Conservation (phyloP, 2,888 invertebrate genomes). For the Clepsis dumicolana region DNA sequence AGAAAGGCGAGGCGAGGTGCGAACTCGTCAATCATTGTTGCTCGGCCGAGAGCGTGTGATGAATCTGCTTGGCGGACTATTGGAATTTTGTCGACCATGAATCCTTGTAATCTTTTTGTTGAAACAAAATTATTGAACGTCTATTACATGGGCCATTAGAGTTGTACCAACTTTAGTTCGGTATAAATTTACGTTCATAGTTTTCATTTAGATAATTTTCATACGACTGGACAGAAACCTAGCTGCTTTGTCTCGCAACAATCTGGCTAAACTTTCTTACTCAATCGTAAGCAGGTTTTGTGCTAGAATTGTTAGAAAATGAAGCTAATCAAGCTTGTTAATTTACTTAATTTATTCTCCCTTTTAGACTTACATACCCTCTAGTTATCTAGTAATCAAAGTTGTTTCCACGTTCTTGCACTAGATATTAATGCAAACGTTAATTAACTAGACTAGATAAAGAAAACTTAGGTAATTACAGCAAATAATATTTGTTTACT, state of each 20-base stretch:
- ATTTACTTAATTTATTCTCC: neutral
- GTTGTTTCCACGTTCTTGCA: neutral
- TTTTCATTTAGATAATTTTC: too few relatives aligned
- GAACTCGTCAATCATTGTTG: conserved; percentile 85
- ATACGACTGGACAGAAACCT: too few relatives aligned
- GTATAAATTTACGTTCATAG: neutral
- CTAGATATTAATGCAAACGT: neutral
- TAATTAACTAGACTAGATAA: conserved; percentile 14
- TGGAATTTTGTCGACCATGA: conserved; percentile 67
- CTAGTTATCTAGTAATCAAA: neutral
- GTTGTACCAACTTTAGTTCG: neutral
- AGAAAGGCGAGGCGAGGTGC: conserved; percentile 80
- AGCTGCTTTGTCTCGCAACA: too few relatives aligned
- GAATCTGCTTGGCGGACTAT: conserved; percentile 71
- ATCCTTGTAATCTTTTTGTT: conserved; percentile 58
- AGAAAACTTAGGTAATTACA: conserved; percentile 1
- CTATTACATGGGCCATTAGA: conserved; percentile 2
- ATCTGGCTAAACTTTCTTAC: too few relatives aligned
- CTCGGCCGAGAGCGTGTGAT: conserved; percentile 66
- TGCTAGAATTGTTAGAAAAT: too few relatives aligned
- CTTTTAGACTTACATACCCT: neutral
- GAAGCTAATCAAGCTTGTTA: too few relatives aligned
- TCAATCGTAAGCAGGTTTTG: too few relatives aligned
- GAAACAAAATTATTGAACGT: conserved; percentile 13
- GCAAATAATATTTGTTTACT: conserved; percentile 17